phyloP scores from a whole-genome alignment of 2,888 invertebrate species.

The Lepidochrysops patricia region DNA sequence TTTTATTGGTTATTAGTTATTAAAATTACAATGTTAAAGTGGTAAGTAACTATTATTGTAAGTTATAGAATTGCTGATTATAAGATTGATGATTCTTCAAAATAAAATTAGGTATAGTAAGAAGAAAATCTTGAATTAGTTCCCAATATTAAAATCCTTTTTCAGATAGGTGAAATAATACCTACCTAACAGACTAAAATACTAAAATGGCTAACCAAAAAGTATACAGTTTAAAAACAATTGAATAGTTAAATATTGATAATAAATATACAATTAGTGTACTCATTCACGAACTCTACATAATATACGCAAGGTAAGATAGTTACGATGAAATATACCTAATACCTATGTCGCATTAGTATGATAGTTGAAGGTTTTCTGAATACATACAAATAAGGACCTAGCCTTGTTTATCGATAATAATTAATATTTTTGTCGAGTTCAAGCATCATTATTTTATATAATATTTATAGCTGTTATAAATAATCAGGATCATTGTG shows the following conservation, averaged over 20 bases:
- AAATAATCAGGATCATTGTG: no score
- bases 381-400: neutral
- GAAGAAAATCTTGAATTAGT: no score
- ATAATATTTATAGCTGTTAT: neutral
- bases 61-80: no score
- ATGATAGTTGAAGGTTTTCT: slow-evolving; percentile 6
- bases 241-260: neutral
- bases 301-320: slow-evolving; percentile 1
- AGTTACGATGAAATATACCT: no score
- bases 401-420: neutral
- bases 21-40: no score
- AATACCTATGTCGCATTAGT: neutral
- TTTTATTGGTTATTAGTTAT: no score
- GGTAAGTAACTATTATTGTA: no score
- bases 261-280: neutral
- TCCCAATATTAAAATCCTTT: no score
- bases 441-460: neutral
- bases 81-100: no score
- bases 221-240: neutral
- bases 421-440: neutral
- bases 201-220: neutral
- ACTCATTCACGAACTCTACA: neutral
- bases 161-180: no score
- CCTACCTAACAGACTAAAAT: no score
- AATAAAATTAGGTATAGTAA: no score